These are phyloP conservation scores for Agrilus biguttatus DNA, from an alignment of 2,888 invertebrate species.

Conservation along the genomic window DNA sequence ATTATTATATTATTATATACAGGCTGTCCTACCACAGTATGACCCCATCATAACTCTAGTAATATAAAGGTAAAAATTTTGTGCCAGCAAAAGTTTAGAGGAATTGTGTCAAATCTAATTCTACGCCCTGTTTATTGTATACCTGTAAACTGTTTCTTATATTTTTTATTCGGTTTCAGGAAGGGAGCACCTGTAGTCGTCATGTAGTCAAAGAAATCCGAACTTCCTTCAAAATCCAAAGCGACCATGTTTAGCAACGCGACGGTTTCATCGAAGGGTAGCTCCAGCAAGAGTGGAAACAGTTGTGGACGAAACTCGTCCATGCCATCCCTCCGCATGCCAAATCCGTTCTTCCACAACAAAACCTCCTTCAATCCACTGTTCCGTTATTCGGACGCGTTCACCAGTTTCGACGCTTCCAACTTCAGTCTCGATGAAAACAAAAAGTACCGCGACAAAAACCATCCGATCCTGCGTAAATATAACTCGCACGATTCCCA, in stretches of 20 bases:
- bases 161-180: no score
- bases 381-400: constrained; percentile 21
- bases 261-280: constrained; percentile 26
- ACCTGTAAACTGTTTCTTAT: no score
- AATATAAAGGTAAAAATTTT: no score
- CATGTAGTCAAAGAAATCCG: no score
- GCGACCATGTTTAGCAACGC: constrained; percentile 22
- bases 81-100: no score
- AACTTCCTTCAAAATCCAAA: no score
- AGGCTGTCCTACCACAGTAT: no score
- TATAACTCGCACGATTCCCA: constrained; percentile 32
- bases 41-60: no score
- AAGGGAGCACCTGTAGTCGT: no score
- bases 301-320: constrained; percentile 27
- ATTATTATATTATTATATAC: no score
- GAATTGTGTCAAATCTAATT: no score
- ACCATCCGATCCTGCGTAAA: constrained; percentile 28
- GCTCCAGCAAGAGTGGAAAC: constrained; percentile 22
- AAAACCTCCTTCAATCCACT: constrained; percentile 23
- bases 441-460: constrained; percentile 23
- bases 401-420: constrained; percentile 28
- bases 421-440: constrained; percentile 22
- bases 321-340: constrained; percentile 26
- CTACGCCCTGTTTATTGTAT: no score
- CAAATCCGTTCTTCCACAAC: constrained; percentile 18